Conservation (phyloP, 2,797 vertebrate genomes). For the Phoeniculus purpureus region DNA sequence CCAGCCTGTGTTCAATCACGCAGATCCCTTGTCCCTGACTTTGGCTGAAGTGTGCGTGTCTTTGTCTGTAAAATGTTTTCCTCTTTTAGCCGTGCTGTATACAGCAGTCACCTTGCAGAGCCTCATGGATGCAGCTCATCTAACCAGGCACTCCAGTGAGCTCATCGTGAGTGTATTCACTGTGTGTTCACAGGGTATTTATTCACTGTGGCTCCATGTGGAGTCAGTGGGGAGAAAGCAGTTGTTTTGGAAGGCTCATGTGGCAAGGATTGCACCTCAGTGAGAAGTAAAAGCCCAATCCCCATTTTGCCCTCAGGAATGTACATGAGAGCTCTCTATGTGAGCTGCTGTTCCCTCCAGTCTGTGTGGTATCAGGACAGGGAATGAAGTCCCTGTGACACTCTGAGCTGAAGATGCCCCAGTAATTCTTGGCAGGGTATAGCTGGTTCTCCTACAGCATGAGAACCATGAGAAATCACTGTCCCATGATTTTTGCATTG, state of each 20-base stretch:
- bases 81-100: not conserved
- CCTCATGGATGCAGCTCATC: too few relatives aligned
- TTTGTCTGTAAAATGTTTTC: conserved; percentile 8
- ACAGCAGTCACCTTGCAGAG: not conserved
- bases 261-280: not conserved
- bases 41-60: not conserved
- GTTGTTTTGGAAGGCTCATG: not conserved
- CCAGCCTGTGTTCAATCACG: not conserved
- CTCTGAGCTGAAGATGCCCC: not conserved
- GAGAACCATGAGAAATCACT: not conserved
- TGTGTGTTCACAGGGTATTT: too few relatives aligned
- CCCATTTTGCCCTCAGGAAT: not conserved
- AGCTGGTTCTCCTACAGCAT: not conserved
- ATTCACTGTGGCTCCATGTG: not conserved
- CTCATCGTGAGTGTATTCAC: not conserved
- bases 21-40: not conserved
- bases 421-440: not conserved
- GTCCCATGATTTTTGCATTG: not conserved
- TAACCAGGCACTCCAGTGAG: not conserved
- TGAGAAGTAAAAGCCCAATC: not conserved
- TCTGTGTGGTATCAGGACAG: too few relatives aligned
- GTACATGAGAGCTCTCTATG: not conserved
- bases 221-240: not conserved
- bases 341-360: not conserved
- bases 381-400: not conserved